These are phyloP conservation scores for Alosa sapidissima DNA, from an alignment of 2,797 vertebrate species.

Conservation along the genomic window DNA sequence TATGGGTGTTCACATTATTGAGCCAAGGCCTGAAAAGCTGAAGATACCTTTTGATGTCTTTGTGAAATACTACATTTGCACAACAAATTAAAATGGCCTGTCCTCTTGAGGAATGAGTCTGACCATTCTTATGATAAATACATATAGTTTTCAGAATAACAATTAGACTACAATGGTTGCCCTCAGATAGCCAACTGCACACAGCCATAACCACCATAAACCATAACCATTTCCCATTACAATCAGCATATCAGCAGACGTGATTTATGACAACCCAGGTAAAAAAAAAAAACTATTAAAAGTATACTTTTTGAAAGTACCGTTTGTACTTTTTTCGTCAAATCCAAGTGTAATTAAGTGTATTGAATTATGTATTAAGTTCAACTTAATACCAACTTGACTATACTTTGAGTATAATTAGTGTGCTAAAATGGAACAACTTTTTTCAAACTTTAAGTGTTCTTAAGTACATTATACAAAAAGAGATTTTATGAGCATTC, in stretches of 20 bases:
- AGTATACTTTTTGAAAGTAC: no score
- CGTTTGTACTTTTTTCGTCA: no score
- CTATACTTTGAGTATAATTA: no score
- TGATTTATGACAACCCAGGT: constrained; percentile 2
- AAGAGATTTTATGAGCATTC: no score
- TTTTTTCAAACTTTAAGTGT: no score
- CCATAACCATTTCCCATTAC: background rate
- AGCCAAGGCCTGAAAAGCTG: background rate
- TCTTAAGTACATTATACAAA: no score
- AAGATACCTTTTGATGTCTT: background rate
- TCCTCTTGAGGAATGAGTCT: background rate
- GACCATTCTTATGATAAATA: background rate
- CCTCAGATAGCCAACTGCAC: background rate
- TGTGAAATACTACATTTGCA: background rate
- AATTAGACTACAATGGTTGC: background rate
- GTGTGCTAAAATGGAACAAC: no score
- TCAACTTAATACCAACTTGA: no score
- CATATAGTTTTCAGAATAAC: background rate
- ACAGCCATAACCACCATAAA: background rate
- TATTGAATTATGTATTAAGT: no score
- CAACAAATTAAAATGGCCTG: constrained; percentile 6
- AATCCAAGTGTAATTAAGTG: no score
- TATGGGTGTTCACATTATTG: background rate
- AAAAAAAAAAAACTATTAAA: no score
- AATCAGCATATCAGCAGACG: background rate